Base-by-base conservation (phyloP, 2,113 vertebrate species). In the Cyphomyrus plagiostoma region DNA sequence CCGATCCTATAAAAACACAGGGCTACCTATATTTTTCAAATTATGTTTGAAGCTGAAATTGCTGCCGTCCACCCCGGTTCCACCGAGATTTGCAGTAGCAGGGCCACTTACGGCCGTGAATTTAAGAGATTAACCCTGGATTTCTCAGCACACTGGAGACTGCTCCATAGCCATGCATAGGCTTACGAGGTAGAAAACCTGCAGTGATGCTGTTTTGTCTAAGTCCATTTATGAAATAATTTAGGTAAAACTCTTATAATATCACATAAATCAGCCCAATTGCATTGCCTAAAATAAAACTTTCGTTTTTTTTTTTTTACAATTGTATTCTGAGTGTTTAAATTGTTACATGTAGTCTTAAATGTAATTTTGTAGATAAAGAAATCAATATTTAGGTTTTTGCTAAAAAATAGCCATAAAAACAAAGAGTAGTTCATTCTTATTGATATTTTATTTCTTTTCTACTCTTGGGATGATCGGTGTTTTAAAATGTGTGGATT, bases 1-100 rank as follows among this genome's bases (percentile, higher is more conserved):
- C 85, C 21, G 35, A 53, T 53, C 85, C 50, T 39, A 52, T 13
- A 50, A 87, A 49, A 53, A 87, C 48, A 53, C 85, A 87, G 26
- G 48, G 13, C 50, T 87, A 86, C 45, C 48, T 86, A 49, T 49
- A 86, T 86, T 86, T 86, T 86, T 86, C 26, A 56, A 87, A 87
- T 56, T 53, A 39, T 87, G 48, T 87, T 87, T 87, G 49, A 87
- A 87, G 85, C 35, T 87, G 46, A 87, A 87, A 87, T 87, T 87
- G 50, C 26, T 87, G 50, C 50, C 9, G 85, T 87, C 85, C 48
- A 35, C 45, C 23, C 4, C 1, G n/a, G 45, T 80, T 26, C 83
- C 83, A 11, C 83, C 0, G 83, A 86, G 83, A 86, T 13, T 49
- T 86, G 46, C 48, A 48, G 46, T 56, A 35, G 26, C 50, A 52